These are phyloP conservation scores for Diadema setosum DNA, from an alignment of 35 echinoderm and acorn worm species.

Conservation along the genomic window DNA sequence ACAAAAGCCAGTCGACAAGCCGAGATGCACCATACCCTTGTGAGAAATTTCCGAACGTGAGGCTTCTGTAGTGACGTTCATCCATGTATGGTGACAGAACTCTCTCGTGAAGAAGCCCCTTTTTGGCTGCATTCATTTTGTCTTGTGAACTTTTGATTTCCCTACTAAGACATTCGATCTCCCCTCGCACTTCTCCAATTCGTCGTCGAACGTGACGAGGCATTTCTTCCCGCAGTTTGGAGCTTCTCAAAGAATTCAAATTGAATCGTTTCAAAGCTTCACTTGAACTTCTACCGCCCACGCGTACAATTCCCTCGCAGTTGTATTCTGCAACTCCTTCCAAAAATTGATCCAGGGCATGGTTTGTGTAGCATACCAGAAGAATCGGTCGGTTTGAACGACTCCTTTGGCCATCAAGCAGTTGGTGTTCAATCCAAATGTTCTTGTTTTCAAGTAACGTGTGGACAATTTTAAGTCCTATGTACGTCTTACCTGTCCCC, in stretches of 20 bases:
- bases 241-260: conserved; percentile 38
- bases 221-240: background rate
- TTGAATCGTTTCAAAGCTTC: conserved; percentile 71
- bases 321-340: conserved; percentile 76
- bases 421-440: conserved; percentile 32
- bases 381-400: conserved; percentile 56
- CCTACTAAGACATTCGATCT: background rate
- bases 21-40: background rate
- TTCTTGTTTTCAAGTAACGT: conserved; percentile 62
- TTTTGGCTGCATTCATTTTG: background rate
- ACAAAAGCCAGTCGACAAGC: conserved; percentile 15
- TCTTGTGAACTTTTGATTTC: background rate
- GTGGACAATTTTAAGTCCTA: conserved; percentile 88
- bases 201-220: conserved; percentile 8
- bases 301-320: conserved; percentile 60
- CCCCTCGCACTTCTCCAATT: conserved; percentile 2
- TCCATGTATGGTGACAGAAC: conserved; percentile 19
- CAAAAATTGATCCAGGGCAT: conserved; percentile 95
- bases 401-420: background rate
- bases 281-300: conserved; percentile 84
- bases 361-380: conserved; percentile 89
- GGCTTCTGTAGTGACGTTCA: conserved; percentile 8
- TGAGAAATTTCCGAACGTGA: background rate
- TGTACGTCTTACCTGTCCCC: conserved; percentile 95
- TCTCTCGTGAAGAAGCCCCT: conserved; percentile 37